Percentiles rank a stretch among this genome's conserved stretches.
Evolutionary conservation across 2,888 invertebrate genomes (phyloP).

Genomic region (Proisotoma minuta): DNA sequence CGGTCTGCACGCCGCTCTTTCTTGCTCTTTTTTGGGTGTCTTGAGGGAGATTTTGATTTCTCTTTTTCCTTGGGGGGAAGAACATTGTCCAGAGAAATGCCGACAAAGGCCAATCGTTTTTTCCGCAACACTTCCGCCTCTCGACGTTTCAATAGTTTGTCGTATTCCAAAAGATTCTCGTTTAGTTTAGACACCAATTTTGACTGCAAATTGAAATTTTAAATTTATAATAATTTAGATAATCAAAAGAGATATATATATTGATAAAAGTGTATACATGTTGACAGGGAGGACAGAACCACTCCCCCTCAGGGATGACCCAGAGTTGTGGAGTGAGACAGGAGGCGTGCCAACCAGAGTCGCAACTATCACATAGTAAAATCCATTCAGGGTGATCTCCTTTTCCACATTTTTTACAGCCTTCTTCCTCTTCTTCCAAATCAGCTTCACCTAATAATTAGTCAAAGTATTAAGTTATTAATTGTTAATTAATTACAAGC

Average conservation of each 20-base stretch:
- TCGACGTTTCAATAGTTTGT: constrained; percentile 64
- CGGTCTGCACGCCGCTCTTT: constrained; percentile 50
- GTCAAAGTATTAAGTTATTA: too few species aligned
- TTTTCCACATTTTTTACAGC: constrained; percentile 85
- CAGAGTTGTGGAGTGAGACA: constrained; percentile 88
- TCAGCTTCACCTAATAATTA: constrained; percentile 51
- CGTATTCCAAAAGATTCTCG: constrained; percentile 68
- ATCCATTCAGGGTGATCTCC: constrained; percentile 96
- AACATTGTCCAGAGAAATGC: constrained; percentile 69
- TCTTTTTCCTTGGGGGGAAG: constrained; percentile 53
- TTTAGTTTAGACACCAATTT: constrained; percentile 68
- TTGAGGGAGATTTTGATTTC: background rate
- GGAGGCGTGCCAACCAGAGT: constrained; percentile 93
- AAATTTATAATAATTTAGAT: background rate
- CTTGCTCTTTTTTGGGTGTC: constrained; percentile 18
- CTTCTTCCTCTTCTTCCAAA: constrained; percentile 60
- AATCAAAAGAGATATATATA: constrained; percentile 19
- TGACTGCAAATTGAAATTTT: constrained; percentile 52
- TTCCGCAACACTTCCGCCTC: constrained; percentile 63
- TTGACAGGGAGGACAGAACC: constrained; percentile 97
- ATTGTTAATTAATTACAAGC: too few species aligned
- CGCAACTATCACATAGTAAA: constrained; percentile 89
- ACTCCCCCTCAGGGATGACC: constrained; percentile 93
- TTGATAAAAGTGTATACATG: constrained; percentile 60
- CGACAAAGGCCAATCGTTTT: constrained; percentile 68